Evolutionary conservation across 2,797 vertebrate genomes (phyloP).

Genomic region (Sparus aurata): DNA sequence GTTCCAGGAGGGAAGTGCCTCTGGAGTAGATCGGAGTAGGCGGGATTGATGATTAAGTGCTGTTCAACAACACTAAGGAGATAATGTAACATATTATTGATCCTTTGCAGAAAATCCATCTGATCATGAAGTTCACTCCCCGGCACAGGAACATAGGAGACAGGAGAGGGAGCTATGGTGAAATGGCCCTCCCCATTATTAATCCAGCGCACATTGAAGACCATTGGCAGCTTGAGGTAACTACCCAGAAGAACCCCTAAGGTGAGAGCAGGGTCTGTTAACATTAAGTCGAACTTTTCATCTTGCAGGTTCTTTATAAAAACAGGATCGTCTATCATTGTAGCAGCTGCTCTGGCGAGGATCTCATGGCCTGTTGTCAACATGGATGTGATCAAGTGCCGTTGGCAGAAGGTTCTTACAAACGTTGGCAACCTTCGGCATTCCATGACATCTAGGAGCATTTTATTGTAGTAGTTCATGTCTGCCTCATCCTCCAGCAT

Average conservation of each 20-base stretch:
- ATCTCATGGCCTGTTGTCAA: conserved; percentile 24
- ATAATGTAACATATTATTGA: conserved; percentile 72
- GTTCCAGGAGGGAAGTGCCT: conserved; percentile 76
- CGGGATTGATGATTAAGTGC: conserved; percentile 46
- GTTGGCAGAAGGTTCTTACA: conserved; percentile 59
- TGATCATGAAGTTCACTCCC: conserved; percentile 73
- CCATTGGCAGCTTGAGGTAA: conserved; percentile 77
- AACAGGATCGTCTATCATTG: conserved; percentile 67
- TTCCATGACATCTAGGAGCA: conserved; percentile 49
- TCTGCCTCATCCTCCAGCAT: conserved; percentile 57
- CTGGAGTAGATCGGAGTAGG: conserved; percentile 68
- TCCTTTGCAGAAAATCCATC: conserved; percentile 75
- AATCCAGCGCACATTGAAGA: conserved; percentile 80
- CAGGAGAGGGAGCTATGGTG: conserved; percentile 72
- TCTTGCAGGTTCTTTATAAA: conserved; percentile 71
- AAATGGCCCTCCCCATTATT: conserved; percentile 74
- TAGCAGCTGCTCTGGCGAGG: conserved; percentile 15
- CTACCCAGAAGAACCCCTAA: conserved; percentile 69
- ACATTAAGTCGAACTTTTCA: conserved; percentile 75
- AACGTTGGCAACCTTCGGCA: conserved; percentile 48
- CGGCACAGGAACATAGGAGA: conserved; percentile 75
- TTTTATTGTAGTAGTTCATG: conserved; percentile 22
- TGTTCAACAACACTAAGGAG: conserved; percentile 50
- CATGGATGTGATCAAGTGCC: conserved; percentile 40
- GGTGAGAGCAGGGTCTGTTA: conserved; percentile 72